phyloP scores from a whole-genome alignment of 2,113 vertebrate genomes.

The Cynoglossus semilaevis region DNA sequence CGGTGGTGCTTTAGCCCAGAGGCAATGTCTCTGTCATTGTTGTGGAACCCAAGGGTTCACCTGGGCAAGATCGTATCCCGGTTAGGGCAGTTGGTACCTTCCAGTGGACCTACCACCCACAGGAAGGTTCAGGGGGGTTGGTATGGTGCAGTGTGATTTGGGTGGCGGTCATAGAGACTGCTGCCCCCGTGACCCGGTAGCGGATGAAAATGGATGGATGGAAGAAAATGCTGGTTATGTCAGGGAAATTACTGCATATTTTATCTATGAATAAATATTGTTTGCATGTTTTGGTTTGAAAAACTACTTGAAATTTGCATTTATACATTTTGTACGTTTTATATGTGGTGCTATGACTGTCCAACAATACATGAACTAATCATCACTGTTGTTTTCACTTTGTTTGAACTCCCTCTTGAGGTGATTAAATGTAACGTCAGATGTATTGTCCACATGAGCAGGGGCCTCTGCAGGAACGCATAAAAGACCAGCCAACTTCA shows the following conservation, averaged over 20 bases:
- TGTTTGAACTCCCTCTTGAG: background rate
- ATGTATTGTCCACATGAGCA: conserved; percentile 29
- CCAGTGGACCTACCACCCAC: too few species aligned
- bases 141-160: too few species aligned
- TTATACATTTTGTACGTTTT: background rate
- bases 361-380: conserved; percentile 18
- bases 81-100: too few species aligned
- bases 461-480: conserved; percentile 34
- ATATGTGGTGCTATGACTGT: conserved; percentile 1
- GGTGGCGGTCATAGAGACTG: too few species aligned
- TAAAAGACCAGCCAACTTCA: conserved; percentile 48
- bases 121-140: too few species aligned
- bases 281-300: conserved; percentile 46
- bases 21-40: too few species aligned
- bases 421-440: conserved; percentile 30
- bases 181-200: too few species aligned
- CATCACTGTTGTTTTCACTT: conserved; percentile 3
- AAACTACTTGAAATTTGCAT: conserved; percentile 5
- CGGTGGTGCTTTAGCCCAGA: too few species aligned
- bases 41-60: too few species aligned
- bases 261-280: conserved; percentile 60
- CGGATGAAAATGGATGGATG: too few species aligned
- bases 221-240: too few species aligned
- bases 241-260: conserved; percentile 34
- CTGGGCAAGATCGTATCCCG: too few species aligned